Evolutionary conservation across 2,797 vertebrate species (phyloP), one percentile per base, ranked within the genome.

Genomic region (Gambelia wislizenii): DNA sequence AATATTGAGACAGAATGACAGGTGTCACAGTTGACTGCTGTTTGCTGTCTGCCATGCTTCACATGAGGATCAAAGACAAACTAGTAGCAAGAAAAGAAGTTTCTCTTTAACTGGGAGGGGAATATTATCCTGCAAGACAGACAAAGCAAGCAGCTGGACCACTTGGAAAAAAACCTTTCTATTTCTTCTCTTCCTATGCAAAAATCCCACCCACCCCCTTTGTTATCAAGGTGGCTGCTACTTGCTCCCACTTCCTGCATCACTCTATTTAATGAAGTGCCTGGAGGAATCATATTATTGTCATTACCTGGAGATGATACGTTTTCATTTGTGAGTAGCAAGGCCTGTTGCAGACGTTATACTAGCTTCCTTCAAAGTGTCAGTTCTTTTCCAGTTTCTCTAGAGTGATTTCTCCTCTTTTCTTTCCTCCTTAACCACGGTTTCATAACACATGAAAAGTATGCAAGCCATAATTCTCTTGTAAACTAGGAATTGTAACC

Each of bases 21-120:
- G 36, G 9, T 8, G 39, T 22, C 0, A 61, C n/a, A 0, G 25
- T 39, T n/a, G 83, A 47, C 8, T 6, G 49, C 49, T 70, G 74
- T 52, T 61, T 78, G 85, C 39, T 52, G 33, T 69, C 30, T 3
- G 6, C 27, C 36, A 13, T 9, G 67, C 49, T 72, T 87, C 75
- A 61, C 16, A 27, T 36, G 74, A 87, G 9, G n/a, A 72, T 75
- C 36, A 33, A 0, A 0, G 33, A 0, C 39, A 13, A 0, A 74
- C 18, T 2, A 67, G 13, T 33, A 20, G 61, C 39, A 86, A 52
- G 52, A 85, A 77, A 75, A 83, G 6, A 81, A 70, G 70, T 70
- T 42, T 74, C 1, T 0, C 0, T 47, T 7, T 75, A 0, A 0
- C 0, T 33, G 30, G 14, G 75, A 16, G 82, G 67, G 30, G 27